Base-by-base conservation (phyloP, 2,113 vertebrate species). In the Phoxinus phoxinus region DNA sequence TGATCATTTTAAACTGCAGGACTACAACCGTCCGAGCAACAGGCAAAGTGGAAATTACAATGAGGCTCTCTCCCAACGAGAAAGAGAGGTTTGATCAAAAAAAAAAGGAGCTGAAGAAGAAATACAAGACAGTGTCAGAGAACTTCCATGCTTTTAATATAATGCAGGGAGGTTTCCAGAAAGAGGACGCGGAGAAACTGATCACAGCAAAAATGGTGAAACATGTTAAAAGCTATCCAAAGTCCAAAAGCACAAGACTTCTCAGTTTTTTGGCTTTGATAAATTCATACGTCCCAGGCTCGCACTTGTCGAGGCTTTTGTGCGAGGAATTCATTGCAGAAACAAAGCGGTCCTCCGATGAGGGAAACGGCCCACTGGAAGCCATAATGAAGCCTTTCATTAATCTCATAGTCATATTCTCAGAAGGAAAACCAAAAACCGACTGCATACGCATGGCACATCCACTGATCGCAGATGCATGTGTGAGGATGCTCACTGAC, bases 241-340 rank as follows among this genome's bases (percentile, higher is more conserved):
- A 35, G 3, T 35, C 65, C 30, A 35, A 6, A 7, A 51, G 15
- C 46, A 51, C 73, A 27, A 48, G 46, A 76, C 73, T 76, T 53
- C 25, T 76, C 13, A 10, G 44, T 30, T 76, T 76, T 76, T 10
- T 76, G 25, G 46, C 73, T 53, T 30, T 76, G 73, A 32, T 76
- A 11, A 76, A 76, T 2, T 76, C 73, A 5, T 76, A 53, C 27
- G 46, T 76, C 3, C 73, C 73, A 53, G 73, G 73, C 9, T 75
- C 46, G 32, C 25, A 51, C 25, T 19, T 75, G 6, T 10, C 6
- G 0, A 51, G 21, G 25, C 3, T 1, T 10, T 51, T 30, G 3
- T 75, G 73, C 8, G 3, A 51, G 73, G 3, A 25, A 53, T 75
- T 75, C 44, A 19, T 51, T 3, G 7, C 2, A 2, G 3, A 32